Percentiles rank a stretch among this genome's conserved stretches.
Evolutionary conservation across 2,888 invertebrate genomes (phyloP).

Genomic region (Ellobium chinense): DNA sequence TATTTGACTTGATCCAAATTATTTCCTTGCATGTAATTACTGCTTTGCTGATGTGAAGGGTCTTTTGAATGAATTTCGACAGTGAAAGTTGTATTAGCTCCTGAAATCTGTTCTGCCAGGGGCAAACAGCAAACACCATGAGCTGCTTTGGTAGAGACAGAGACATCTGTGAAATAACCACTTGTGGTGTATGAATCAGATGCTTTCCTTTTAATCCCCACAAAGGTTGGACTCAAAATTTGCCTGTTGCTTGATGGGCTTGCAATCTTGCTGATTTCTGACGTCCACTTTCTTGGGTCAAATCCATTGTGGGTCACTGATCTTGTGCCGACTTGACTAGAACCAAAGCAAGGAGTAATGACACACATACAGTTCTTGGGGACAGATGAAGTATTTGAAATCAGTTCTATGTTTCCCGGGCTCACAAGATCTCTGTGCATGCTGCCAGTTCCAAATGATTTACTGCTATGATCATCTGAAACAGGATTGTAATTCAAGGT

Average conservation of each 20-base stretch:
- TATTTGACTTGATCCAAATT: not conserved
- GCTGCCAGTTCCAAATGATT: no score
- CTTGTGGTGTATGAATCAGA: slow-evolving; percentile 24
- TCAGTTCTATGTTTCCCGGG: no score
- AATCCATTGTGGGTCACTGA: not conserved
- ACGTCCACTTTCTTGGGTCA: slow-evolving; percentile 9
- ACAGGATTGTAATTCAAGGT: no score
- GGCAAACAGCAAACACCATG: not conserved
- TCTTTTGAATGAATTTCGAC: not conserved
- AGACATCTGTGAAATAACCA: slow-evolving; percentile 27
- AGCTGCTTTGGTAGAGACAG: not conserved
- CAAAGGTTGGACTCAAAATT: not conserved
- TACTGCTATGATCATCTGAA: no score
- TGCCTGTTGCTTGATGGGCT: no score
- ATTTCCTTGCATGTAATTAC: not conserved
- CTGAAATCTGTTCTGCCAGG: not conserved
- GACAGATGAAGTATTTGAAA: no score
- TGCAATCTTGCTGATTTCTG: not conserved
- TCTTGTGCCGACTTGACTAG: no score
- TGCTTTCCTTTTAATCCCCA: slow-evolving; percentile 8
- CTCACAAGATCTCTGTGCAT: no score
- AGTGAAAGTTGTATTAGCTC: not conserved
- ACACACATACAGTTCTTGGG: no score
- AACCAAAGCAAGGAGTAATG: no score
- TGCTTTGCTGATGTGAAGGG: not conserved